Conservation (phyloP, 2,113 vertebrate species). For the Lipotes vexillifer region DNA sequence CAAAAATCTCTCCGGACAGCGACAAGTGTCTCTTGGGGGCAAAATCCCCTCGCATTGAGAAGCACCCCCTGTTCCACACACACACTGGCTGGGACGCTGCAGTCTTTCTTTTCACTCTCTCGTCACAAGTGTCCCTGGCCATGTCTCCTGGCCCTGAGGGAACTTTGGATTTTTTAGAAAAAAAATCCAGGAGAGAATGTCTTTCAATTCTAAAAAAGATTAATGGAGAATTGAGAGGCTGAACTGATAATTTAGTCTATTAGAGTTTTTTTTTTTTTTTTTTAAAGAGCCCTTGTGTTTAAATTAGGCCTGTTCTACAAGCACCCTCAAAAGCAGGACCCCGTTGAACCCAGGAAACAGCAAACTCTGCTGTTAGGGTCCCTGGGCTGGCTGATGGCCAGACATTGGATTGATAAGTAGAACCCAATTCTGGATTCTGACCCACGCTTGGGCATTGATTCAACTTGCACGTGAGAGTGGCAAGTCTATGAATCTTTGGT, state of each 20-base stretch:
- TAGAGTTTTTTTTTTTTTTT: neutral
- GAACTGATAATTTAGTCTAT: neutral
- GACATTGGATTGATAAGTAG: neutral
- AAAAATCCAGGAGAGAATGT: neutral
- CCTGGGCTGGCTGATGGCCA: neutral
- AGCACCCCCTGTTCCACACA: neutral
- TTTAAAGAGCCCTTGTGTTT: neutral
- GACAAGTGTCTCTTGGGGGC: neutral
- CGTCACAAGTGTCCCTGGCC: neutral
- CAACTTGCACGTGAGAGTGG: neutral
- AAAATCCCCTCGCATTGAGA: neutral
- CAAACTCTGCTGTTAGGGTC: neutral
- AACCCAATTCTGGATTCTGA: neutral
- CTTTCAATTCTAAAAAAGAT: neutral
- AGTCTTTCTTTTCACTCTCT: neutral
- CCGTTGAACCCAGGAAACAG: neutral
- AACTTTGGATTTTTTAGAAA: neutral
- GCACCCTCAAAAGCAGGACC: neutral
- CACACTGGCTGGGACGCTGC: accelerated
- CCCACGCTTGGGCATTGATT: neutral
- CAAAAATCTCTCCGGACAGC: neutral
- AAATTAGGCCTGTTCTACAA: neutral
- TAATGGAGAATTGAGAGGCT: neutral
- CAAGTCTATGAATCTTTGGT: neutral
- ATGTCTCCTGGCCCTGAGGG: neutral